These are phyloP conservation scores for Xiphias gladius DNA, from an alignment of 2,113 vertebrate species.

Conservation along the genomic window DNA sequence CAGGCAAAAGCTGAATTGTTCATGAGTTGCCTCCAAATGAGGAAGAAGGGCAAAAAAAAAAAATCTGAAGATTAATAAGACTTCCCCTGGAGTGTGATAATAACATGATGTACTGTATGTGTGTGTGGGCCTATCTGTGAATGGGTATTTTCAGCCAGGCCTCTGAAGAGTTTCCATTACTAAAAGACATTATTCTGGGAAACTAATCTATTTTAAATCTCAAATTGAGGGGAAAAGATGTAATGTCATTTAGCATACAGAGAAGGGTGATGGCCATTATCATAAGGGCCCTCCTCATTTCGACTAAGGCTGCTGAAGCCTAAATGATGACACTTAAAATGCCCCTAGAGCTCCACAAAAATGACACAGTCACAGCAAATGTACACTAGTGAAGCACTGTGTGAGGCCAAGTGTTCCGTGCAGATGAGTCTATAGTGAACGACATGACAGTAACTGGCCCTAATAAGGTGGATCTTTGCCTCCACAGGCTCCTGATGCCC, in stretches of 20 bases:
- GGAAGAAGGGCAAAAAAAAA: slow-evolving; percentile 72
- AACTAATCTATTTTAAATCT: slow-evolving; percentile 75
- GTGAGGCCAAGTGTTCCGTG: slow-evolving; percentile 52
- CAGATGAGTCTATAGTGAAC: slow-evolving; percentile 31
- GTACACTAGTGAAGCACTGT: slow-evolving; percentile 29
- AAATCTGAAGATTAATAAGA: slow-evolving; percentile 82
- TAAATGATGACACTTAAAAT: slow-evolving; percentile 68
- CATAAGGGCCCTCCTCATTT: slow-evolving; percentile 62
- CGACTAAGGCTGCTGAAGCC: slow-evolving; percentile 54
- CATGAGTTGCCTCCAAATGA: slow-evolving; percentile 86
- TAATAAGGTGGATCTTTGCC: slow-evolving; percentile 56
- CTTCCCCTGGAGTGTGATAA: slow-evolving; percentile 83
- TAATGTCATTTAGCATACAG: slow-evolving; percentile 70
- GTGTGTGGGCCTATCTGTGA: slow-evolving; percentile 59
- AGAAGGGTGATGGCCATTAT: slow-evolving; percentile 75
- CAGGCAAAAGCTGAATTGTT: slow-evolving; percentile 86
- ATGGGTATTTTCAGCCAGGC: slow-evolving; percentile 69
- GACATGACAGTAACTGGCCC: slow-evolving; percentile 55
- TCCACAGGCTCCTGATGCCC: slow-evolving; percentile 47
- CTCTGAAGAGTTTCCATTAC: slow-evolving; percentile 78
- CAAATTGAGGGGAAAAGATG: slow-evolving; percentile 70
- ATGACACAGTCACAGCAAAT: slow-evolving; percentile 36
- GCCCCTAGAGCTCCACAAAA: slow-evolving; percentile 43
- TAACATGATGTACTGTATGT: slow-evolving; percentile 69
- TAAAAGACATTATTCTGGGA: slow-evolving; percentile 68